Percentiles rank a stretch among this genome's conserved stretches.
phyloP scores from a whole-genome alignment of 2,888 invertebrate species.

The Molorchus minor region DNA sequence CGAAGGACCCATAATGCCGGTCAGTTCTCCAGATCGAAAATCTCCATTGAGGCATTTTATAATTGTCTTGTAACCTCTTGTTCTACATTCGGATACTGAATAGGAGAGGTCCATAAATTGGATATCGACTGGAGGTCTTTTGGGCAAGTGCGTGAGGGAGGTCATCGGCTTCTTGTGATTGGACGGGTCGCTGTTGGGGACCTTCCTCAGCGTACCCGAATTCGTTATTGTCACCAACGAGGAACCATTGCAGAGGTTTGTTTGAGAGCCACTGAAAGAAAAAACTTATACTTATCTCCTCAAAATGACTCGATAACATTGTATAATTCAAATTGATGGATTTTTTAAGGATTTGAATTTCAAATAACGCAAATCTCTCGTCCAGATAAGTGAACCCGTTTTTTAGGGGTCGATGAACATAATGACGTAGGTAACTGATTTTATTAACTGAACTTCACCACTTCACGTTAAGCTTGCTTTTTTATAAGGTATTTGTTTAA shows the following conservation, averaged over 20 bases:
- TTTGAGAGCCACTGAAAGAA: conserved; percentile 75
- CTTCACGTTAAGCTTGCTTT: too few species aligned
- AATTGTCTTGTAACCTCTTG: conserved; percentile 80
- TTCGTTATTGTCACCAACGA: conserved; percentile 60
- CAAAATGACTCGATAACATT: too few species aligned
- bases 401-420: too few species aligned
- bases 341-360: too few species aligned
- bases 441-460: too few species aligned
- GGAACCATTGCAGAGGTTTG: conserved; percentile 77
- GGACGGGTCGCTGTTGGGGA: conserved; percentile 78
- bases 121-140: conserved; percentile 88
- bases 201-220: conserved; percentile 67
- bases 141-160: conserved; percentile 82
- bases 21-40: conserved; percentile 89
- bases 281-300: too few species aligned
- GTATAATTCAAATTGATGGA: too few species aligned
- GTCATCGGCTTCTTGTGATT: conserved; percentile 77
- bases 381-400: too few species aligned
- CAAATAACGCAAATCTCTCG: too few species aligned
- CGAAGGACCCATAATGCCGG: conserved; percentile 96
- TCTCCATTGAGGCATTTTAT: conserved; percentile 86
- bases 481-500: too few species aligned
- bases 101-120: conserved; percentile 89
- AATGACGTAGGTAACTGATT: too few species aligned
- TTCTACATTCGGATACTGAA: conserved; percentile 85